phyloP scores from a whole-genome alignment of 2,888 invertebrate species.

The Nephrotoma appendiculata region DNA sequence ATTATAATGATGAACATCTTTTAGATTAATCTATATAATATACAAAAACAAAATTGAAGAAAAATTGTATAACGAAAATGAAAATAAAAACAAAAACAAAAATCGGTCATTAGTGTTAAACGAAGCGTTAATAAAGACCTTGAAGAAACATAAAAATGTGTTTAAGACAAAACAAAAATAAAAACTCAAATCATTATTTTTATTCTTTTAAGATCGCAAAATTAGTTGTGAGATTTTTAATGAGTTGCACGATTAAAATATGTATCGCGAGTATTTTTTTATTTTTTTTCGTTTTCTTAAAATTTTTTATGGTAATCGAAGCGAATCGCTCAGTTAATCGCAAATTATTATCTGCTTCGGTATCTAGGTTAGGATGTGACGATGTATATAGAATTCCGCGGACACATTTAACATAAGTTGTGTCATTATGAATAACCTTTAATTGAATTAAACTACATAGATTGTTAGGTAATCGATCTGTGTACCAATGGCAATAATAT shows the following conservation, averaged over 20 bases:
- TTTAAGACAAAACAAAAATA: background rate
- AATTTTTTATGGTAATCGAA: background rate
- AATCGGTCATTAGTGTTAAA: constrained; percentile 4
- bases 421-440: too few relatives aligned
- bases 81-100: constrained; percentile 4
- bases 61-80: background rate
- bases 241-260: background rate
- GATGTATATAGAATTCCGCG: background rate
- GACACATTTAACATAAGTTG: background rate
- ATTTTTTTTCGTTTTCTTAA: background rate
- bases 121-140: constrained; percentile 4
- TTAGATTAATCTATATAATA: background rate
- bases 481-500: too few relatives aligned
- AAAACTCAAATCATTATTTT: background rate
- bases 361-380: background rate
- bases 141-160: background rate
- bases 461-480: too few relatives aligned
- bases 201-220: background rate
- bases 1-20: background rate
- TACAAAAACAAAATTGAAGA: background rate
- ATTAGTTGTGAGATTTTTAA: background rate
- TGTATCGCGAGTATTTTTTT: background rate
- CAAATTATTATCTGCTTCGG: background rate
- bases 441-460: too few relatives aligned
- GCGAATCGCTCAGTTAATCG: background rate